phyloP scores from a whole-genome alignment of 2,113 vertebrate species.

The Budorcas taxicolor region DNA sequence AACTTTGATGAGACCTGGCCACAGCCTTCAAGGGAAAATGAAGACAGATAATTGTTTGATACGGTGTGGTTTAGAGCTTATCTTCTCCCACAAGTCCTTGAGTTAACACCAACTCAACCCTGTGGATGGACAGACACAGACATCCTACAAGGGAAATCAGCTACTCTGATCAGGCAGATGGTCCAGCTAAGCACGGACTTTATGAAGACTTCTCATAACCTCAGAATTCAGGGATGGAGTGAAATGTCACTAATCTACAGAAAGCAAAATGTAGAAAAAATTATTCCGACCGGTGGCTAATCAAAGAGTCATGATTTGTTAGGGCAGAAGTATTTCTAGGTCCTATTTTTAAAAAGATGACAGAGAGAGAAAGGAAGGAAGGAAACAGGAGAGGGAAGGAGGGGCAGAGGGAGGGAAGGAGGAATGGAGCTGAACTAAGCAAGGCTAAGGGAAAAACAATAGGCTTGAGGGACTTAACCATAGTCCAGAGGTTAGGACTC shows the following conservation, averaged over 20 bases:
- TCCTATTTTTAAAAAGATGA: background rate
- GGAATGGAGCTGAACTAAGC: background rate
- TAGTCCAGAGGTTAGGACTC: background rate
- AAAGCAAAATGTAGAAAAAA: background rate
- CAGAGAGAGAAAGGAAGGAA: background rate
- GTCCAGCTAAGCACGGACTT: background rate
- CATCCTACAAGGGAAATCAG: background rate
- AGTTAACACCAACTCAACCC: background rate
- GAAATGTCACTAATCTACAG: background rate
- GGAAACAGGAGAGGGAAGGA: background rate
- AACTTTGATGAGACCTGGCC: background rate
- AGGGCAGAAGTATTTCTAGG: background rate
- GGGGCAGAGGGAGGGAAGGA: background rate
- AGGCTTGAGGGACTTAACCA: background rate
- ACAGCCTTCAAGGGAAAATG: background rate
- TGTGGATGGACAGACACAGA: background rate
- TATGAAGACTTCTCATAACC: background rate
- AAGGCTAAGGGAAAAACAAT: background rate
- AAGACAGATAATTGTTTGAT: background rate
- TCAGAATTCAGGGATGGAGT: background rate
- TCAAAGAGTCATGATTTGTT: background rate
- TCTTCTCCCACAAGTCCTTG: background rate
- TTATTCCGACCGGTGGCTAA: background rate
- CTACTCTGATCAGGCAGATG: background rate
- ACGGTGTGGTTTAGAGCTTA: background rate